Base-by-base conservation (phyloP, 2,113 vertebrate species). In the Melanostigma gelatinosum region DNA sequence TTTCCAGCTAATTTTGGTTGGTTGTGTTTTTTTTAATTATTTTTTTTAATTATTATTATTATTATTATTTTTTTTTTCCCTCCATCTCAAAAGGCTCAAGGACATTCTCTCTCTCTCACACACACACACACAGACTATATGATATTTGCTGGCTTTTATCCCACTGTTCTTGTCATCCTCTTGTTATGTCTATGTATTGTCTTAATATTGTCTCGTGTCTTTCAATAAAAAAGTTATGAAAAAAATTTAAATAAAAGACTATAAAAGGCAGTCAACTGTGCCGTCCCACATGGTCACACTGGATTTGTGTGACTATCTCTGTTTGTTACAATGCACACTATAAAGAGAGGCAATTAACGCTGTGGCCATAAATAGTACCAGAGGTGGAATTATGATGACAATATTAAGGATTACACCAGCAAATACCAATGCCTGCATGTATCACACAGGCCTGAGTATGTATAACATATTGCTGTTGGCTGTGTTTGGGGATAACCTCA, bases 401-500 rank as follows among this genome's bases (percentile, higher is more conserved):
- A 40, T 29, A 18, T 44, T 7, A 36, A 32, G 12, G 62, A 63
- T 81, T 58, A 73, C n/a, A 44, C 2, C 16, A n/a, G 32, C 18
- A 24, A 32, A 71, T 29, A 55, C 4, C 40, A 64, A 57, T 46
- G 67, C 75, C 64, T 50, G 27, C 52, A 12, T 65, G 58, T 57
- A 6, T 71, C 73, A 66, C 60, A 46, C 48, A 38, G 16, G 36
- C 57, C 36, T 1, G 38, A 54, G 0, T 18, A n/a, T 18, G 75
- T 29, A 29, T 22, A 64, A 44, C 40, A 67, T 46, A 52, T 66
- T 50, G 20, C 67, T 66, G 16, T 54, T 78, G 60, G 73, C 54
- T 72, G 40, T 38, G 77, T 77, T 66, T 71, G 68, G 16, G 64
- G 42, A 72, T 70, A 78, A 72, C 64, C 64, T 65, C 58, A 1